Percentiles rank a stretch among this genome's conserved stretches.
phyloP scores from a whole-genome alignment of 2,888 invertebrate species.

The Megaustenia siamemsis region DNA sequence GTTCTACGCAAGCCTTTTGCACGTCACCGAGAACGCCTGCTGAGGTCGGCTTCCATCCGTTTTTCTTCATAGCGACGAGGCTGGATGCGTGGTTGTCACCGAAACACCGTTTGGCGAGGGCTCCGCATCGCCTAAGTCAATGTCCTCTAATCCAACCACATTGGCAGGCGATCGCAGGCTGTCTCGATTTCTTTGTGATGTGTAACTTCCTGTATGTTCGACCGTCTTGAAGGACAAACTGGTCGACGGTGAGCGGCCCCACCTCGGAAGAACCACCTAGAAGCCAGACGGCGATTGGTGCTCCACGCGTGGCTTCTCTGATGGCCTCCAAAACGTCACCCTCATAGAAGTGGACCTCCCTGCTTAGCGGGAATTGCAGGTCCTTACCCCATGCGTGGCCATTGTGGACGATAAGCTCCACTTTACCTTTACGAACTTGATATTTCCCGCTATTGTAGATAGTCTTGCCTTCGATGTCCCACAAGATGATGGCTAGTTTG shows the following conservation, averaged over 20 bases:
- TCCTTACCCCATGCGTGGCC: constrained; percentile 12
- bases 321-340: constrained; percentile 21
- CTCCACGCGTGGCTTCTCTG: not conserved
- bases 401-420: constrained; percentile 26
- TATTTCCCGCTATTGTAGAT: constrained; percentile 12
- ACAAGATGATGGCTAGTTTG: constrained; percentile 18
- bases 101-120: too few species aligned
- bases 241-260: not conserved
- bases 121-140: too few species aligned
- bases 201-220: too few species aligned
- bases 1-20: not conserved
- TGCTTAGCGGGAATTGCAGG: constrained; percentile 2
- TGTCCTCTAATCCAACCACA: too few species aligned
- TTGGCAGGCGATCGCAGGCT: too few species aligned
- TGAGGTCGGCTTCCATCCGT: constrained; percentile 4
- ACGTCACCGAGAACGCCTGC: not conserved
- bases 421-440: not conserved
- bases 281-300: constrained; percentile 17
- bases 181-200: too few species aligned
- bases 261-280: not conserved
- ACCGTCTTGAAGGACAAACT: too few species aligned
- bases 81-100: too few species aligned
- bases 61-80: too few species aligned
- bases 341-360: constrained; percentile 17
- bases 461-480: not conserved